Base-by-base conservation (phyloP, 2,113 vertebrate genomes). In the Steatornis caripensis region DNA sequence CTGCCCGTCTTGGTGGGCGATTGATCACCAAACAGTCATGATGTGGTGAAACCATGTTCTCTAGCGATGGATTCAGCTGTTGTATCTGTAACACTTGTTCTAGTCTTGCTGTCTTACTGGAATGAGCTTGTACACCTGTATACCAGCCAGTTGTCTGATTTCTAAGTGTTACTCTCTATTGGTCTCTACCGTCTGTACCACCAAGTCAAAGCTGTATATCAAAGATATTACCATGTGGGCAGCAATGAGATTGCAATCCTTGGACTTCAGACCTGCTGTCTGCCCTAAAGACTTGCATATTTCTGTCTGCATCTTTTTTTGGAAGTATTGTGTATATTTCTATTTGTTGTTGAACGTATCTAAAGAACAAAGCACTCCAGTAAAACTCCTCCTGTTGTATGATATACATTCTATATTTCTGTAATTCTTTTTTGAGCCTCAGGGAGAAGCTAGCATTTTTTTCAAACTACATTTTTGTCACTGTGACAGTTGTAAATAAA, bases 401-500 rank as follows among this genome's bases (percentile, higher is more conserved):
- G 95, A 98, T 98, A 97, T 97, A 98, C 98, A 98, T 98, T 97
- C 97, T 98, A 96, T 98, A 98, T 98, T 98, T 98, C 98, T 98
- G 97, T 98, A 98, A 98, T 98, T 98, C 98, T 98, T 98, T 98
- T 98, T 98, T 98, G 98, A 98, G 98, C 98, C 98, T 98, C 98
- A 98, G 98, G 98, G 98, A 98, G 98, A 98, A 98, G 98, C 98
- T 98, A 98, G 98, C 98, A 97, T 98, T 98, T 98, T 98, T 98
- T 98, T 96, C 96, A 97, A 98, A 98, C 98, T 98, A 98, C 97
- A 98, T 98, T 97, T 98, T 98, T 98, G 98, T 98, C 98, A 98
- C 98, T 98, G 98, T 98, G 98, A 98, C 98, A 98, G 98, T 98
- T 98, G 98, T 98, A 98, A 98, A 98, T 98, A 98, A 98, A 98